Evolutionary conservation across 2,113 vertebrate genomes (phyloP).

Genomic region (Malurus elegans): DNA sequence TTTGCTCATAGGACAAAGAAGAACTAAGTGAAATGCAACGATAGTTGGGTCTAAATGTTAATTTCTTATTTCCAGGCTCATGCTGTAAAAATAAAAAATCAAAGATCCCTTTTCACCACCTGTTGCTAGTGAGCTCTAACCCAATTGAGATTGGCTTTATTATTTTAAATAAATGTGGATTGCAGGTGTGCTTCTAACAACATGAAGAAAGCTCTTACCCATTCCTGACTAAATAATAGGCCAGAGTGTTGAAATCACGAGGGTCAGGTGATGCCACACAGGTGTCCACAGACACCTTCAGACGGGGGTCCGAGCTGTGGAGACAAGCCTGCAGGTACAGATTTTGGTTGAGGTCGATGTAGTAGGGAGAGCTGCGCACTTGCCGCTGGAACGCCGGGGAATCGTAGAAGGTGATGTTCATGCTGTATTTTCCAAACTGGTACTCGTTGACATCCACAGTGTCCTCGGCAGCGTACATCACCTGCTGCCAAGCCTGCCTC

Average conservation of each 20-base stretch:
- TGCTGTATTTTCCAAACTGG: slow-evolving; percentile 57
- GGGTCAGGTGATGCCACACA: slow-evolving; percentile 70
- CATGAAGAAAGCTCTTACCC: slow-evolving; percentile 65
- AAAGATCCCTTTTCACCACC: not conserved
- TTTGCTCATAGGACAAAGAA: not conserved
- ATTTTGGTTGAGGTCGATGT: slow-evolving; percentile 62
- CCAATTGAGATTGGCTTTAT: not conserved
- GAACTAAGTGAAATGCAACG: not conserved
- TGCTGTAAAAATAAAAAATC: not conserved
- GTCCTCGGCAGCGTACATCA: slow-evolving; percentile 59
- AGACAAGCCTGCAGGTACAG: slow-evolving; percentile 71
- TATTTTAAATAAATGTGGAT: not conserved
- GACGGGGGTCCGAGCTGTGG: slow-evolving; percentile 26
- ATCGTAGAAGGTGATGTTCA: slow-evolving; percentile 68
- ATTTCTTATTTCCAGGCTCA: not conserved
- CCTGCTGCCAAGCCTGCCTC: slow-evolving; percentile 61
- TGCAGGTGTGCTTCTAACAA: not conserved
- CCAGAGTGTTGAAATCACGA: slow-evolving; percentile 35
- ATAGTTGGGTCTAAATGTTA: not conserved
- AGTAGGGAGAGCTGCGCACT: slow-evolving; percentile 62
- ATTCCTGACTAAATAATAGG: slow-evolving; percentile 63
- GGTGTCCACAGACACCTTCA: slow-evolving; percentile 73
- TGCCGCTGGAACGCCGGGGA: slow-evolving; percentile 53
- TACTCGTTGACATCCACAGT: not conserved
- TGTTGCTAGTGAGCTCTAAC: not conserved